Evolutionary conservation across 2,113 vertebrate genomes (phyloP), one percentile per base, ranked within the genome.

Genomic region (Podilymbus podiceps): DNA sequence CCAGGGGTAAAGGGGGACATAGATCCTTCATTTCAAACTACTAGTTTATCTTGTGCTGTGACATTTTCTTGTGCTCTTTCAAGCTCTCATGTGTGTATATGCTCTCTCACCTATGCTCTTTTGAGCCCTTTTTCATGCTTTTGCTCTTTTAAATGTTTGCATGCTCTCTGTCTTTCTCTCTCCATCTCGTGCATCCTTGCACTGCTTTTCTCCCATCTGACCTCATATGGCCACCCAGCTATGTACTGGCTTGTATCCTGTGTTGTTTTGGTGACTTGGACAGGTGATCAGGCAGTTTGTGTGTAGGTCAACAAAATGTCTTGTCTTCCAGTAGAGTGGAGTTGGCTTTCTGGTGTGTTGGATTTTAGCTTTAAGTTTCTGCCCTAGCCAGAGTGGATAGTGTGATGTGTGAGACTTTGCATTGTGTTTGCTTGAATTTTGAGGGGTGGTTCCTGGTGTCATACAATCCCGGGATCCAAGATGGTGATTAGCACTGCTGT

Each of bases 101-200:
- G 11, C 15, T 64, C 27, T 27, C 67, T 85, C 24, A 18, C 0
- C 3, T 42, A 15, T 0, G 0, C 4, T 85, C 11, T 79, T 75
- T 31, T 15, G 8, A 0, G 5, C 8, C 14, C 12, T 76, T 64
- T 31, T 15, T 80, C 18, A 7, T 44, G 33, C 12, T 86, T 15
- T 69, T 38, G 6, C 22, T 35, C 38, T 63, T 79, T 31, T 69
- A 38, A 64, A 60, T 1, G 2, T 75, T 63, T 4, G 3, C 2
- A 2, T 42, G 9, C 6, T 68, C 31, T 38, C 5, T n/a, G 9
- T 46, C 15, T 27, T n/a, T 44, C 15, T 71, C 47, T 60, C 20
- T 30, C 17, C 16, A 10, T 52, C 49, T 90, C 3, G 3, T 40
- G 23, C 22, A 38, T 86, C 22, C 35, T 86, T 44, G 25, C 3